Conservation (phyloP, 2,113 vertebrate species). For the Aptenodytes patagonicus region DNA sequence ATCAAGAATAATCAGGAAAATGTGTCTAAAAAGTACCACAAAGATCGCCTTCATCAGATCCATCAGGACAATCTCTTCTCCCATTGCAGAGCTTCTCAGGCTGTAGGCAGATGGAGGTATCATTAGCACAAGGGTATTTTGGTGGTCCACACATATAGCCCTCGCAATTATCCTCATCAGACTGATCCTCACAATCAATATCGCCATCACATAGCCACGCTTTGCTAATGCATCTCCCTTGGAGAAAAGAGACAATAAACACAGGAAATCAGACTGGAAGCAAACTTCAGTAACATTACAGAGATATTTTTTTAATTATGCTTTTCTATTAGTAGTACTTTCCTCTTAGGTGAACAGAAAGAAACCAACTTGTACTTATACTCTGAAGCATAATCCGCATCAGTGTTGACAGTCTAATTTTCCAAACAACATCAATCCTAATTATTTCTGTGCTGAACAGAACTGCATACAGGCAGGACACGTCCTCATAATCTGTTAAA, state of each 20-base stretch:
- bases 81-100: slow-evolving; percentile 95
- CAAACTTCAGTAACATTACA: not conserved
- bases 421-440: not conserved
- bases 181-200: slow-evolving; percentile 96
- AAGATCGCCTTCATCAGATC: slow-evolving; percentile 92
- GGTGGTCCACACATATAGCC: slow-evolving; percentile 90
- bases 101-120: slow-evolving; percentile 90
- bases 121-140: slow-evolving; percentile 93
- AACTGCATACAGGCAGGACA: not conserved
- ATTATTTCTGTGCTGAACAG: not conserved
- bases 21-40: slow-evolving; percentile 83
- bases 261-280: slow-evolving; percentile 46
- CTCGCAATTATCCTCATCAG: slow-evolving; percentile 93
- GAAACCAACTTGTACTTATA: not conserved
- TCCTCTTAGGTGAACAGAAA: not conserved
- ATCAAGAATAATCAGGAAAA: not conserved
- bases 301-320: not conserved
- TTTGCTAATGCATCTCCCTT: slow-evolving; percentile 98
- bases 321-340: not conserved
- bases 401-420: not conserved
- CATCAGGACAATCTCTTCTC: slow-evolving; percentile 90
- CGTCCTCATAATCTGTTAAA: not conserved
- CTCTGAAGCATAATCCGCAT: not conserved
- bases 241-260: slow-evolving; percentile 67
- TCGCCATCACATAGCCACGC: slow-evolving; percentile 98